Base-by-base conservation (phyloP, 2,888 invertebrate genomes). In the Machimus rusticus region DNA sequence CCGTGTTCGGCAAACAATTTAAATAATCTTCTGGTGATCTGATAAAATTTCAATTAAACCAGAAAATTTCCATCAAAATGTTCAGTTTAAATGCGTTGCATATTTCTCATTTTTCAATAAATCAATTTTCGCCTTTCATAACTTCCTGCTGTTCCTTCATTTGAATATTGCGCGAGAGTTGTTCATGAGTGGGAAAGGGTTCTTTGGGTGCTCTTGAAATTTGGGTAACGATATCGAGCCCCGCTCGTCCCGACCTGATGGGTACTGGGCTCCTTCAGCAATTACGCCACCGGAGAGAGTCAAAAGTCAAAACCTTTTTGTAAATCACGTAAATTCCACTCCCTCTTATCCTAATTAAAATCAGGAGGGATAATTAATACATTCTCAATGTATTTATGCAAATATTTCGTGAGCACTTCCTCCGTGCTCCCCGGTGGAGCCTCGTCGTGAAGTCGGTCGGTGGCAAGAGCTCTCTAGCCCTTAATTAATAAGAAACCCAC, bases 311-410 rank as follows among this genome's bases (percentile, higher is more conserved):
- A 82, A 57, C 82, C 82, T 82, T 82, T 82, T 82, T 82, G 82
- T 82, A 82, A 82, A 82, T 82, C 82, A 82, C 82, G 82, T 82
- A 82, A 66, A 82, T 82, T 82, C 66, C 66, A 66, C 37, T 37
- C 57, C 31, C 82, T 82, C 82, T 82, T 82, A 82, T 82, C 82
- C 82, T 82, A 82, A 82, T 82, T 82, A 82, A 82, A 82, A 82
- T 82, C 82, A 82, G 23, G 66, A 82, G 37, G 82, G 82, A 82
- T 82, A 82, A 82, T 82, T 82, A 82, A 82, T 82, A 82, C 82
- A 82, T 82, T 82, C 39, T 57, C 82, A 82, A 82, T 82, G 82
- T 82, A 82, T 82, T 82, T 82, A 82, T 82, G 82, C 82, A 82
- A 82, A 82, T 82, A 82, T 66, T 82, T 66, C 82, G 66, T 82